phyloP scores from a whole-genome alignment of 2,888 invertebrate genomes.

The Mantis religiosa region DNA sequence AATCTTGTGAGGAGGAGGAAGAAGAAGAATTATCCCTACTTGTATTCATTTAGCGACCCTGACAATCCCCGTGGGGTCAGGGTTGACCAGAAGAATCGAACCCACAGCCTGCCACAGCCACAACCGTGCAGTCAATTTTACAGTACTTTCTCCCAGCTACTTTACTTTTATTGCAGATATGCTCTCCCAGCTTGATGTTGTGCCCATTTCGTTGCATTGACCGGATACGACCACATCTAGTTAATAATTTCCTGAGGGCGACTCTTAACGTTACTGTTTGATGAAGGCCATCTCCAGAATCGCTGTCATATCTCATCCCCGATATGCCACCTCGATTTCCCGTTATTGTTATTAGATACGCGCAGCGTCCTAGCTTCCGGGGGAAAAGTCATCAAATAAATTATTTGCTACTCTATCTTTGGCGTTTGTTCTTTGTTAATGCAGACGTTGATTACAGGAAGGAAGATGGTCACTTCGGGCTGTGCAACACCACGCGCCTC shows the following conservation, averaged over 20 bases:
- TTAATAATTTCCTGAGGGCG: background rate
- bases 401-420: background rate
- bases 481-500: background rate
- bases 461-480: background rate
- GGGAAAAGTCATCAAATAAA: background rate
- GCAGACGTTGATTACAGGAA: background rate
- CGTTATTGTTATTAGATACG: background rate
- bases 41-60: too few relatives aligned
- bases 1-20: too few relatives aligned
- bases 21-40: too few relatives aligned
- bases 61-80: too few relatives aligned
- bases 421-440: background rate
- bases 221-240: background rate
- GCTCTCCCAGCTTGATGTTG: background rate
- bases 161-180: background rate
- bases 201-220: background rate
- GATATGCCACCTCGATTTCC: background rate
- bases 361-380: background rate
- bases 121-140: too few relatives aligned
- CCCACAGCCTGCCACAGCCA: too few relatives aligned
- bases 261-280: background rate
- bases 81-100: too few relatives aligned
- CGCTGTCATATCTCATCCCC: background rate
- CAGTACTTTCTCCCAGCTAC: background rate
- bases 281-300: background rate